Conservation (phyloP, 2,113 vertebrate species). For the Thamnaconus septentrionalis region DNA sequence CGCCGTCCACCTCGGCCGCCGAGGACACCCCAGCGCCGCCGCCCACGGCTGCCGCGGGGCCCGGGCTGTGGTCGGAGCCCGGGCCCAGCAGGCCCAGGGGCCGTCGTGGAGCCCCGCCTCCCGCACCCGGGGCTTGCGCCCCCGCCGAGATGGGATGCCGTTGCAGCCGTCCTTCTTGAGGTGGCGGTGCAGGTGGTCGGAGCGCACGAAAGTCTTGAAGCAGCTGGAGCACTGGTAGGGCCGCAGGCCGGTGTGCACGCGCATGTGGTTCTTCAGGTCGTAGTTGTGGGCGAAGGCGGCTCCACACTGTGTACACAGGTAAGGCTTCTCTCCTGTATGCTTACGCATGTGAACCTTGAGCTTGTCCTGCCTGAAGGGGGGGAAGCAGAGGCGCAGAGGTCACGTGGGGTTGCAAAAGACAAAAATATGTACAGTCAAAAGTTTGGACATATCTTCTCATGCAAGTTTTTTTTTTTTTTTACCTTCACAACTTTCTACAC, state of each 20-base stretch:
- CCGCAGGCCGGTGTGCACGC: slow-evolving; percentile 95
- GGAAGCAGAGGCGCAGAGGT: background rate
- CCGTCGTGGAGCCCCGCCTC: slow-evolving; percentile 72
- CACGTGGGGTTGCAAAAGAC: too few species aligned
- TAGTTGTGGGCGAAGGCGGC: slow-evolving; percentile 98
- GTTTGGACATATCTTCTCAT: too few species aligned
- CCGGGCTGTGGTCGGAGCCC: slow-evolving; percentile 36
- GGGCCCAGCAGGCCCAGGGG: slow-evolving; percentile 47
- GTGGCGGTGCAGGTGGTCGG: slow-evolving; percentile 97
- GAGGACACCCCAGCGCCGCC: slow-evolving; percentile 61
- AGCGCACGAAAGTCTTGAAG: slow-evolving; percentile 98
- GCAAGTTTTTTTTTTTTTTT: too few species aligned
- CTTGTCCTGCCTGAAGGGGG: slow-evolving; percentile 92
- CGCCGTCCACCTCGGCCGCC: slow-evolving; percentile 50
- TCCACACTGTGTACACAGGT: slow-evolving; percentile 95
- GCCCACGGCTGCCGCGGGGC: slow-evolving; percentile 63
- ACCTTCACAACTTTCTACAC: too few species aligned
- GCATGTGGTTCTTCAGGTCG: slow-evolving; percentile 99
- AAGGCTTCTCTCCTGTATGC: slow-evolving; percentile 98
- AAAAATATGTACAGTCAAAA: too few species aligned
- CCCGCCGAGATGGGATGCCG: slow-evolving; percentile 88
- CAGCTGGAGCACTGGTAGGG: slow-evolving; percentile 98
- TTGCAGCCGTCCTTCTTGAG: slow-evolving; percentile 99
- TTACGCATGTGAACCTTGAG: slow-evolving; percentile 99
- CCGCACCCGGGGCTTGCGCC: slow-evolving; percentile 87